These are phyloP conservation scores for Lanistes nyassanus DNA, from an alignment of 1,140 invertebrate genomes.

Conservation along the genomic window DNA sequence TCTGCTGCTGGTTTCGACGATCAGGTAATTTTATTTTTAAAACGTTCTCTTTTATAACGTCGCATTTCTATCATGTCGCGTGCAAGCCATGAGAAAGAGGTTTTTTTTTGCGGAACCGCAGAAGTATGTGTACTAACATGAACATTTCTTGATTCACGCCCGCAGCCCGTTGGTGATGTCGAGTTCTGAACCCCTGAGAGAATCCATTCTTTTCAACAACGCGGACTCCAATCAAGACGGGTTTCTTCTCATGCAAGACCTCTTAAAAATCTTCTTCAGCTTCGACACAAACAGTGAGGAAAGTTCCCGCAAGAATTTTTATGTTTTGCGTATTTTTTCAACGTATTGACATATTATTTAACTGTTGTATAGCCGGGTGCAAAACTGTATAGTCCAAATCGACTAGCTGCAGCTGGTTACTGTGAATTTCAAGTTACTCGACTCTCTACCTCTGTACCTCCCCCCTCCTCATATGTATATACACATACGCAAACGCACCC, in stretches of 20 bases:
- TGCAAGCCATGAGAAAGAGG: no score
- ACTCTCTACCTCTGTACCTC: no score
- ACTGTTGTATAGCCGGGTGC: background rate
- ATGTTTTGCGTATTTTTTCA: background rate
- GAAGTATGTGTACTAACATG: background rate
- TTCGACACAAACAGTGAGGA: conserved; percentile 37
- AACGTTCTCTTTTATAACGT: no score
- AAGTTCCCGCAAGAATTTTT: background rate
- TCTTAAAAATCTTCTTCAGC: conserved; percentile 35
- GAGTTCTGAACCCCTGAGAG: conserved; percentile 37
- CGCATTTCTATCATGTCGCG: no score
- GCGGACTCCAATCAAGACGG: conserved; percentile 34
- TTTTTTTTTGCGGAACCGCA: background rate
- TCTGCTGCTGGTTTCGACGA: no score
- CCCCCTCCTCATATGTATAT: background rate
- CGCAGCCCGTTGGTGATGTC: conserved; percentile 11
- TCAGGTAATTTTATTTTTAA: no score
- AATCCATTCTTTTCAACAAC: conserved; percentile 34
- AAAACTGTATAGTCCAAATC: background rate
- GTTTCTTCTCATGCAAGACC: conserved; percentile 23
- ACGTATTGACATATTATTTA: background rate
- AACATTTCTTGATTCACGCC: no score
- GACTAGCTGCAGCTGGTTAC: no score
- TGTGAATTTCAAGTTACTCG: no score
- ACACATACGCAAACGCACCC: background rate